A percentile compares a stretch with the other conserved stretches of the same genome.
Conservation (phyloP, 2,113 vertebrate species). For the Suncus etruscus region DNA sequence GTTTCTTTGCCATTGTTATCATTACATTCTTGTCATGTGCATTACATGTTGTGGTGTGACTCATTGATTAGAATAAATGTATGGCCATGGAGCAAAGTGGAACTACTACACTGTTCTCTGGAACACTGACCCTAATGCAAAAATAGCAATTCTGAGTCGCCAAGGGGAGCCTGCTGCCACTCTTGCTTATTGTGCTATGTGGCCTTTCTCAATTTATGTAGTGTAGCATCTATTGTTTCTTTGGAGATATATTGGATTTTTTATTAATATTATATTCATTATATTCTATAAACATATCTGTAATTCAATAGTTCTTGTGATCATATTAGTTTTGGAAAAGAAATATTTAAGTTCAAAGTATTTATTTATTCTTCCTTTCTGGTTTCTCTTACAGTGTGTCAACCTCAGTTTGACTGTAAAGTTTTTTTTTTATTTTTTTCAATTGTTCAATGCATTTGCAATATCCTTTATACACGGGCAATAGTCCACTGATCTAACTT, state of each 20-base stretch:
- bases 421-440: neutral
- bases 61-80: no score
- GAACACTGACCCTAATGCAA: no score
- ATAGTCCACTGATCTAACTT: constrained; percentile 6
- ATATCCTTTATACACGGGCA: constrained; percentile 25
- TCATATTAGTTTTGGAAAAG: neutral
- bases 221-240: no score
- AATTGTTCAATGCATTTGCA: constrained; percentile 26
- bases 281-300: neutral
- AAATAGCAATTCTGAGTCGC: no score
- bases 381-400: neutral
- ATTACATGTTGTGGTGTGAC: no score
- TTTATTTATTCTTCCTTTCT: neutral
- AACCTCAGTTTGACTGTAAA: neutral
- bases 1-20: no score
- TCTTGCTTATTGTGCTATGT: no score
- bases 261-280: neutral
- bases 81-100: no score
- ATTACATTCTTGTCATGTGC: no score
- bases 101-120: no score
- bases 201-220: no score
- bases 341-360: constrained; percentile 33
- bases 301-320: neutral
- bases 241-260: neutral
- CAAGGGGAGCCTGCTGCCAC: no score